Evolutionary conservation across 2,888 invertebrate genomes (phyloP), one percentile per base, ranked within the genome.

Genomic region (Phymatocera aterrima): DNA sequence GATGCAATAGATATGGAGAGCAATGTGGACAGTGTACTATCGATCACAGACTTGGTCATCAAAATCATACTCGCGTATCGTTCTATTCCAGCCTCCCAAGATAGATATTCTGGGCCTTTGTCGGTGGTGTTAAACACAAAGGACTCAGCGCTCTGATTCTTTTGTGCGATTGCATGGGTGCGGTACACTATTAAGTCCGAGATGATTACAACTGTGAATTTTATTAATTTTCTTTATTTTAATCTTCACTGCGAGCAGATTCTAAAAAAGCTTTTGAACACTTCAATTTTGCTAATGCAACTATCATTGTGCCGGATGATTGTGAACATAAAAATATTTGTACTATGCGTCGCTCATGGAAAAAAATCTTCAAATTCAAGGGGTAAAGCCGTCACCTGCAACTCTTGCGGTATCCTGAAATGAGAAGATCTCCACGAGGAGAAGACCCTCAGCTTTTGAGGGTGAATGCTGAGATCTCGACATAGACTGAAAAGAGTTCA

Each of bases 1-100:
- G 96, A 95, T 10, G 96, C 97, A 81, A 96, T 88, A 87, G 96
- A 95, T 70, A 96, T 91, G 74, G 95, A 94, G 5, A 95, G 88
- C 60, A 95, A 85, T 0, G 95, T 94, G 1, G 96, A 95, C 74
- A 94, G 91, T 61, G 95, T 90, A 48, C 94, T 93, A 83, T 95
- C 94, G 43, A 95, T 89, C 0, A 95, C 88, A 1, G 93, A 92
- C 82, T 92, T 93, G 0, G 92, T 91, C 91, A 95, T 94, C 6
- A 93, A 87, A 72, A 96, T 93, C 81, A 93, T 91, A 15, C 94
- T 92, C n/a, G 94, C 93, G 86, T 93, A 92, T 0, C 93, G 93
- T 87, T 96, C 95, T 0, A 95, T 94, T 81, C 92, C 88, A 46
- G 90, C 88, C 87, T 94, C 93, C 48, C 92, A 83, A 78, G 91